Percentiles rank a stretch among this genome's conserved stretches.
Conservation (phyloP, 2,113 vertebrate species). For the Eclectus roratus region DNA sequence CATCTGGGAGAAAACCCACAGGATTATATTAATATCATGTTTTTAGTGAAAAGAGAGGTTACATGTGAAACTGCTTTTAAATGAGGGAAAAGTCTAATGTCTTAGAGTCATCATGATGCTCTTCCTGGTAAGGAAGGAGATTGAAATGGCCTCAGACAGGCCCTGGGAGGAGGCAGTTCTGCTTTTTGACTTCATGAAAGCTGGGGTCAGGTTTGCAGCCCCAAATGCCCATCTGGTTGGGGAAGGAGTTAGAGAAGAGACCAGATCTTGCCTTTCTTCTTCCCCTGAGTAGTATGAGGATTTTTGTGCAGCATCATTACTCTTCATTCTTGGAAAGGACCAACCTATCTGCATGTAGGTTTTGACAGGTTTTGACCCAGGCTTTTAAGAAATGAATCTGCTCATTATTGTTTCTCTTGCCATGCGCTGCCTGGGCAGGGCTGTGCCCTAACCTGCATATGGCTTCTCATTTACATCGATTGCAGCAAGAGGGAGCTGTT, state of each 20-base stretch:
- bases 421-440: background rate
- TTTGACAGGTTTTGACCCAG: background rate
- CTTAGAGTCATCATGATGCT: background rate
- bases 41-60: background rate
- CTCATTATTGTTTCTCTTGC: background rate
- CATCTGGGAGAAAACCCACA: background rate
- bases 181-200: background rate
- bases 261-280: background rate
- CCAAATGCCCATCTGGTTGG: background rate
- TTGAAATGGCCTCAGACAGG: background rate
- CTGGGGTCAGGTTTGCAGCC: background rate
- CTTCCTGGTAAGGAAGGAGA: background rate
- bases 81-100: background rate
- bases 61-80: background rate
- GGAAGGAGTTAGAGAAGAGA: background rate
- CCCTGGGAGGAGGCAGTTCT: background rate
- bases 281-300: background rate
- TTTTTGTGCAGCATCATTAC: background rate
- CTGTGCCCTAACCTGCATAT: background rate
- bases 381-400: background rate
- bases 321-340: background rate
- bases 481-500: conserved; percentile 56
- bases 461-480: conserved; percentile 14
- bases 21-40: background rate
- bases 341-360: background rate